Conservation (phyloP, 2,888 invertebrate species). For the Dicycla oo region DNA sequence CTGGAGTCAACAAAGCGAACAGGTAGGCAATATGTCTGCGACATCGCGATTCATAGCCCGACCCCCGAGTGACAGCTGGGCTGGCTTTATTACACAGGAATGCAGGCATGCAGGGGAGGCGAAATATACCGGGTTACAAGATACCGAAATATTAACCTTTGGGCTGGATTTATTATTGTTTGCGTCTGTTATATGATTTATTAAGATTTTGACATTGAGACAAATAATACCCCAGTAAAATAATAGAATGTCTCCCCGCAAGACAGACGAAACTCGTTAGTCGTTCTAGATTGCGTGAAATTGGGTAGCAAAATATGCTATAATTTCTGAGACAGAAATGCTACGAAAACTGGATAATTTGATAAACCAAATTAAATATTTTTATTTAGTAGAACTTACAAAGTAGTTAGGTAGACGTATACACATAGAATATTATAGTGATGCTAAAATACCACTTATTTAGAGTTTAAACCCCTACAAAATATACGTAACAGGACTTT, state of each 20-base stretch:
- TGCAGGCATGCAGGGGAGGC: constrained; percentile 31
- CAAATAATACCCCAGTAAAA: not conserved
- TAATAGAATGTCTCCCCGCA: not conserved
- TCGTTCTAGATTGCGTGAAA: not conserved
- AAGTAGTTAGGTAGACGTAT: not conserved
- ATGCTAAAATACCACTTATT: not conserved
- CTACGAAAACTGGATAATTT: not conserved
- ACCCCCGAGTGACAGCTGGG: constrained; percentile 49
- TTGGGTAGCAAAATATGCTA: not conserved
- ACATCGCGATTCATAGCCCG: constrained; percentile 33
- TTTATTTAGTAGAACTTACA: not conserved
- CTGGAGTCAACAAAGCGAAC: constrained; percentile 55
- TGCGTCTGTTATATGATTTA: not conserved
- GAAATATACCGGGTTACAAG: constrained; percentile 1
- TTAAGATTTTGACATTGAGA: not conserved
- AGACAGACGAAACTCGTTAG: not conserved
- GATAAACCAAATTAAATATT: not conserved
- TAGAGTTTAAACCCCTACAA: not conserved
- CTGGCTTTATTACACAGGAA: constrained; percentile 48
- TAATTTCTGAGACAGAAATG: not conserved
- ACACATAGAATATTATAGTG: no score
- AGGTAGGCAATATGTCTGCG: constrained; percentile 56
- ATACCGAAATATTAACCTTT: constrained; percentile 1
- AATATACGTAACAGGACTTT: not conserved
- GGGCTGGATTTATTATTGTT: constrained; percentile 13